A percentile compares a stretch with the other conserved stretches of the same genome.
Conservation (phyloP, 2,113 vertebrate genomes). For the Ochotona curzoniae region DNA sequence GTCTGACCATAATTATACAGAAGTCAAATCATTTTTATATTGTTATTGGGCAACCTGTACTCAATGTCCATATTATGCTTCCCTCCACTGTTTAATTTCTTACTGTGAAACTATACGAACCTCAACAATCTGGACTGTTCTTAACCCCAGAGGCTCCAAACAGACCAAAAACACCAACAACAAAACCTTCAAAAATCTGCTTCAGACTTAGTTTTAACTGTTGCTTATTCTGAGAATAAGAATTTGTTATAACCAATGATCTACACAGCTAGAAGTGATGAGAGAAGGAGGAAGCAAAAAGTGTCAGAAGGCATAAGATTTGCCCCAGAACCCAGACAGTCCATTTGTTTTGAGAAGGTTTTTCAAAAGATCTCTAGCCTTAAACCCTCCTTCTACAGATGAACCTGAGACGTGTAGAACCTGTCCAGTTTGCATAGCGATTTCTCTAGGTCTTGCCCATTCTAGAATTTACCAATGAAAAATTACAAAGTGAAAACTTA, state of each 20-base stretch:
- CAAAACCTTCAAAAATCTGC: neutral
- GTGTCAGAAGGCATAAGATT: neutral
- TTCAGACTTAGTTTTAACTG: neutral
- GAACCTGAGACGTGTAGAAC: neutral
- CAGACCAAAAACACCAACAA: conserved; percentile 33
- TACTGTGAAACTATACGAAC: conserved; percentile 45
- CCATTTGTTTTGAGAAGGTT: neutral
- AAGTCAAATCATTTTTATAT: conserved; percentile 66
- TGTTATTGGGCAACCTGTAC: conserved; percentile 50
- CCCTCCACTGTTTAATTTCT: neutral
- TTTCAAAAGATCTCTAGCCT: neutral
- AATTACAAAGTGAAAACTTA: conserved; percentile 1
- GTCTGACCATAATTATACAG: conserved; percentile 77
- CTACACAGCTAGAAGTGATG: neutral
- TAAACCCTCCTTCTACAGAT: neutral
- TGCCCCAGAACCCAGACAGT: neutral
- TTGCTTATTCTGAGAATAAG: neutral
- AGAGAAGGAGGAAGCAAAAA: neutral
- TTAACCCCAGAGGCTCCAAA: conserved; percentile 34
- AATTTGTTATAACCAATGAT: neutral
- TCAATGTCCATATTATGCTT: conserved; percentile 48
- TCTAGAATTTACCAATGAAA: conserved; percentile 16
- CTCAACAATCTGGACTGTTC: conserved; percentile 18
- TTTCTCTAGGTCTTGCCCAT: neutral
- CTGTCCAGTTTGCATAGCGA: neutral